Evolutionary conservation across 1,140 invertebrate species (phyloP).

Genomic region (Zaprionus taronus): DNA sequence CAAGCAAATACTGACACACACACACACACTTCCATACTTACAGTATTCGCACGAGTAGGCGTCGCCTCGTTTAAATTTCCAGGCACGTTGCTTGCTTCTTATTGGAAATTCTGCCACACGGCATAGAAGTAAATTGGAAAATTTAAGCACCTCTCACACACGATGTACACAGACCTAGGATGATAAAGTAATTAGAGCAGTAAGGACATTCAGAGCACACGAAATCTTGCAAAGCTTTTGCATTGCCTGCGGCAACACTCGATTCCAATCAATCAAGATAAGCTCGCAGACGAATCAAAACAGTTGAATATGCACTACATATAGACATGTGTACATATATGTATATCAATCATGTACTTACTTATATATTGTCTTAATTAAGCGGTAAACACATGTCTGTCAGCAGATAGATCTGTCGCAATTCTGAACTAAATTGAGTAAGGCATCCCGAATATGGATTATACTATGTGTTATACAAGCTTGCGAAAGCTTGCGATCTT

Average conservation of each 20-base stretch:
- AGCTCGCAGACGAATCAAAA: constrained; percentile 7
- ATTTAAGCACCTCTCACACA: constrained; percentile 67
- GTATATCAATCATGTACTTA: not conserved
- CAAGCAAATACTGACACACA: not conserved
- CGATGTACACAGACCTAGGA: constrained; percentile 32
- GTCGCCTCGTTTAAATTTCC: constrained; percentile 63
- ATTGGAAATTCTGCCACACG: constrained; percentile 68
- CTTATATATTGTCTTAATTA: not conserved
- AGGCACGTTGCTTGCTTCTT: constrained; percentile 73
- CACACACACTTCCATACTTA: constrained; percentile 23
- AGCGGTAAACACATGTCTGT: not conserved
- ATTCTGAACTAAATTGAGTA: not conserved
- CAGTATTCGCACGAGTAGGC: constrained; percentile 22
- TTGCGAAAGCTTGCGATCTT: constrained; percentile 1
- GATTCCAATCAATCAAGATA: constrained; percentile 43
- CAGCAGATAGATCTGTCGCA: not conserved
- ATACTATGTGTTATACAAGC: not conserved
- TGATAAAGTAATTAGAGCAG: constrained; percentile 73
- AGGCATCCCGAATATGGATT: not conserved
- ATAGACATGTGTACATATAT: not conserved
- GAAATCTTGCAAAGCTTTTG: constrained; percentile 26
- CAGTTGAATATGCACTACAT: not conserved
- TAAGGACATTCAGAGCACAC: constrained; percentile 14
- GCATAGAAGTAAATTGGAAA: constrained; percentile 68
- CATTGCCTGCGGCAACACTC: constrained; percentile 36